Conservation (phyloP, 2,113 vertebrate species). For the Noctilio leporinus region DNA sequence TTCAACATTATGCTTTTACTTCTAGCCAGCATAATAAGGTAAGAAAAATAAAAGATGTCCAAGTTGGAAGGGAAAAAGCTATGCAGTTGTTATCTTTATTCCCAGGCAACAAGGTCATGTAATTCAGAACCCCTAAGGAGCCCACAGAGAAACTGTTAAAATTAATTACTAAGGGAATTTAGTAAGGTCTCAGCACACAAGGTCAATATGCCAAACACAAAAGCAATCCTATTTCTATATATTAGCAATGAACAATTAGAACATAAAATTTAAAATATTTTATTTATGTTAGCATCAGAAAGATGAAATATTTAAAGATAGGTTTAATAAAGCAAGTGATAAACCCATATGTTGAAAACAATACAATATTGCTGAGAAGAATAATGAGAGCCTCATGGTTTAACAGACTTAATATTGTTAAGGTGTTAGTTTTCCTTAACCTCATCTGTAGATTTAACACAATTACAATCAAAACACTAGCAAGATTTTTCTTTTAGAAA, state of each 20-base stretch:
- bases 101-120: neutral
- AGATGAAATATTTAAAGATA: neutral
- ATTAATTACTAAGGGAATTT: neutral
- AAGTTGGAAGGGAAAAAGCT: neutral
- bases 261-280: neutral
- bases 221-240: neutral
- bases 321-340: neutral
- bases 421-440: neutral
- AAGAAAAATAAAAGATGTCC: neutral
- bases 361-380: neutral
- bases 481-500: neutral
- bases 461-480: neutral
- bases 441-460: neutral
- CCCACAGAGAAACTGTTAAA: neutral
- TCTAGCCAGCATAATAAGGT: neutral
- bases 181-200: neutral
- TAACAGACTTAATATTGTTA: neutral
- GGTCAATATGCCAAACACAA: neutral
- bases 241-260: neutral
- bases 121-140: neutral
- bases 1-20: neutral
- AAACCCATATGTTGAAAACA: neutral
- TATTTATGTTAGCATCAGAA: neutral
- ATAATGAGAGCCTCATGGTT: neutral
- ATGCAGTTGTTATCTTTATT: neutral